Evolutionary conservation across 2,888 invertebrate species (phyloP).

Genomic region (Heterodera filipjevi): DNA sequence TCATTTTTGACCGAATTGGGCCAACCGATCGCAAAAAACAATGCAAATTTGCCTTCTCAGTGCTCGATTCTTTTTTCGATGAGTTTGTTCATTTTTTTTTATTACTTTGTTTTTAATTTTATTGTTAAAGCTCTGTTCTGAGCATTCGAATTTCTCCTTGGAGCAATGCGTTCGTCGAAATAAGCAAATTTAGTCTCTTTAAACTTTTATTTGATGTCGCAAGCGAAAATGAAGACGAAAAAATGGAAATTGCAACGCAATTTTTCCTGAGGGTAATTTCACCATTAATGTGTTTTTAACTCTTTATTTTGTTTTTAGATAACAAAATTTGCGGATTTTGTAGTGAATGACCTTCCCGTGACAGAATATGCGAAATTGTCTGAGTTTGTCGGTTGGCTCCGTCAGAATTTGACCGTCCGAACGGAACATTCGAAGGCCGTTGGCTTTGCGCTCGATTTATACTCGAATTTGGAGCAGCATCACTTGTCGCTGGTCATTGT

Average conservation of each 20-base stretch:
- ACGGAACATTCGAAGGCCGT: background rate
- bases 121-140: slow-evolving; percentile 12
- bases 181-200: slow-evolving; percentile 19
- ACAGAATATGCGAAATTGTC: background rate
- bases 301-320: background rate
- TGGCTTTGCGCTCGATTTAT: background rate
- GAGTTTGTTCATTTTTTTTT: slow-evolving; percentile 25
- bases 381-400: background rate
- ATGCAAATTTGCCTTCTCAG: slow-evolving; percentile 27
- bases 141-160: slow-evolving; percentile 25
- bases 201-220: background rate
- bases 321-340: background rate
- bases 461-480: background rate
- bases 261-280: background rate
- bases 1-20: slow-evolving; percentile 24
- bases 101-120: background rate
- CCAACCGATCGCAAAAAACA: slow-evolving; percentile 21
- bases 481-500: background rate
- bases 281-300: background rate
- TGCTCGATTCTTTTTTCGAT: slow-evolving; percentile 41
- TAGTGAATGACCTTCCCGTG: background rate
- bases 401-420: background rate
- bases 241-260: background rate
- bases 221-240: background rate
- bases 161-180: slow-evolving; percentile 20